These are phyloP conservation scores for Pinctada fucata DNA, from an alignment of 2,888 invertebrate species.

Conservation along the genomic window DNA sequence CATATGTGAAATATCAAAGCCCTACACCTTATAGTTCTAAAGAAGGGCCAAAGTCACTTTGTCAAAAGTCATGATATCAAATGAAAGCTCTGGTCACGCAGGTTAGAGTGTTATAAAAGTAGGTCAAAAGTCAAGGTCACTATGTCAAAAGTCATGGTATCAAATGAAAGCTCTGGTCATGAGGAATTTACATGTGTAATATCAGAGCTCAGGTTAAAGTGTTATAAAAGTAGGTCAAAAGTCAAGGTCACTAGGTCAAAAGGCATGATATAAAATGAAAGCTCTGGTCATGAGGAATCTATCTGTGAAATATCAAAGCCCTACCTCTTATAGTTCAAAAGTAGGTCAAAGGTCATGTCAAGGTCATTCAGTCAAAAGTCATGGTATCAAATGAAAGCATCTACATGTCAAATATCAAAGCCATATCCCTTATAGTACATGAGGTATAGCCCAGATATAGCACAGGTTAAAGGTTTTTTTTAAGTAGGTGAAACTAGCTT, in stretches of 20 bases:
- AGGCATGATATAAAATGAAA: not conserved
- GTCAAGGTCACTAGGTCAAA: not conserved
- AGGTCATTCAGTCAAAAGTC: not conserved
- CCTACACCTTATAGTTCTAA: not conserved
- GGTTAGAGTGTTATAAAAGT: not conserved
- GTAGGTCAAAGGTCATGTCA: not conserved
- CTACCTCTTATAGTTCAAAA: not conserved
- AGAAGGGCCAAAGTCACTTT: not conserved
- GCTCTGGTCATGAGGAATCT: not conserved
- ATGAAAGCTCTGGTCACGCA: no score
- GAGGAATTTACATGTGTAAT: not conserved
- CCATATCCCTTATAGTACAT: no score
- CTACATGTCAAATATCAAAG: no score
- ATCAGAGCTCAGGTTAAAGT: not conserved
- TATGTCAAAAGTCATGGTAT: not conserved
- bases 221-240: not conserved
- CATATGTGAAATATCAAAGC: conserved; percentile 3
- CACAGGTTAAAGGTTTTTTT: no score
- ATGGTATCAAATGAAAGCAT: no score
- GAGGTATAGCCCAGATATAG: no score
- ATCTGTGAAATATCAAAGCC: not conserved
- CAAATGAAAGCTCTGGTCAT: not conserved
- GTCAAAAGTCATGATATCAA: no score
- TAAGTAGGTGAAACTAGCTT: no score
- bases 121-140: conserved; percentile 1